These are phyloP conservation scores for Heliconius cydno DNA, from an alignment of 2,888 invertebrate species.

Conservation along the genomic window DNA sequence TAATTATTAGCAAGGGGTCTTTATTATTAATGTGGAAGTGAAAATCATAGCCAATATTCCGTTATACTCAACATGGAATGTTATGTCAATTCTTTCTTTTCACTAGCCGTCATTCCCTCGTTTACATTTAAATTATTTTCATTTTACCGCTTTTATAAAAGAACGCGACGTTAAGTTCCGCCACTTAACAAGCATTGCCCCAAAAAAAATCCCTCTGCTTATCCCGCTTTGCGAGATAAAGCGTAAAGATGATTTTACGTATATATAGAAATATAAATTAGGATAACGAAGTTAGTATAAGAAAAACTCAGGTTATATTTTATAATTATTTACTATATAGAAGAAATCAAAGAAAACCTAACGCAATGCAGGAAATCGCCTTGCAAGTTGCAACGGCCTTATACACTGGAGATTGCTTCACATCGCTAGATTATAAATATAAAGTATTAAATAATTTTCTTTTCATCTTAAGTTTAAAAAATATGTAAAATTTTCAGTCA, in stretches of 20 bases:
- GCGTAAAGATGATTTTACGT: background rate
- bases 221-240: background rate
- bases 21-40: background rate
- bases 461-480: background rate
- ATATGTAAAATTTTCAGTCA: background rate
- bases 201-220: background rate
- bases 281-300: no score
- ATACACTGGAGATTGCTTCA: slow-evolving; percentile 30
- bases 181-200: background rate
- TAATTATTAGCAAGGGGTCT: slow-evolving; percentile 8
- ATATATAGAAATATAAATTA: background rate
- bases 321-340: background rate
- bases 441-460: slow-evolving; percentile 2
- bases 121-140: no score
- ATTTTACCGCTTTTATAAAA: no score
- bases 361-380: slow-evolving; percentile 50
- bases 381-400: slow-evolving; percentile 49
- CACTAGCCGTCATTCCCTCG: no score
- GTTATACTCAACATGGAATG: background rate
- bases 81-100: no score
- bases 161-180: background rate
- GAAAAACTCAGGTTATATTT: background rate
- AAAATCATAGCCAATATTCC: background rate
- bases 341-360: slow-evolving; percentile 10
- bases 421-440: slow-evolving; percentile 5